Conservation (phyloP, 2,113 vertebrate genomes). For the Apistogramma diplotaenia region DNA sequence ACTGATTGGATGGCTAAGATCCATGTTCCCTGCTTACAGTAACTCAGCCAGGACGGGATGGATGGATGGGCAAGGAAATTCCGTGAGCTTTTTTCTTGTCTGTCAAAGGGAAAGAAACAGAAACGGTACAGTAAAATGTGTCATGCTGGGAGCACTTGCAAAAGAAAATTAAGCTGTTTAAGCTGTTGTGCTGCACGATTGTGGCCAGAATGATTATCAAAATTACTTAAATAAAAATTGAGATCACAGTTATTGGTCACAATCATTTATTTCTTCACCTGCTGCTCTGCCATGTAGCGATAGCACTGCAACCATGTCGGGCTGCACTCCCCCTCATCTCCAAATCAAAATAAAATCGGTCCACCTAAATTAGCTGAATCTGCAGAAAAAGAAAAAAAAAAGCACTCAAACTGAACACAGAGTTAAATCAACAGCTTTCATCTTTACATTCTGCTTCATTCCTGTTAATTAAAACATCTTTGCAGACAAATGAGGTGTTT, state of each 20-base stretch:
- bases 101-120: neutral
- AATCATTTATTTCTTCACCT: no score
- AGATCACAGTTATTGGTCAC: no score
- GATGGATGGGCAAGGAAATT: neutral
- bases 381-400: neutral
- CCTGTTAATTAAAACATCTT: neutral
- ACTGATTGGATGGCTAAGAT: neutral
- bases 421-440: neutral
- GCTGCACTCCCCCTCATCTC: no score
- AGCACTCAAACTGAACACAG: neutral
- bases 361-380: neutral
- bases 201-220: no score
- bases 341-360: neutral
- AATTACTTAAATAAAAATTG: no score
- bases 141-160: neutral
- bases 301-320: no score
- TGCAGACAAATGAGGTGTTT: neutral
- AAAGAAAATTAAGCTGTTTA: neutral
- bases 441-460: neutral
- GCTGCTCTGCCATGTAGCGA: no score
- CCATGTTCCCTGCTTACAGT: neutral
- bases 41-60: no score
- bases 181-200: no score
- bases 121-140: neutral
- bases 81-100: neutral